These are phyloP conservation scores for Pampus argenteus DNA, from an alignment of 2,797 vertebrate species.

Conservation along the genomic window DNA sequence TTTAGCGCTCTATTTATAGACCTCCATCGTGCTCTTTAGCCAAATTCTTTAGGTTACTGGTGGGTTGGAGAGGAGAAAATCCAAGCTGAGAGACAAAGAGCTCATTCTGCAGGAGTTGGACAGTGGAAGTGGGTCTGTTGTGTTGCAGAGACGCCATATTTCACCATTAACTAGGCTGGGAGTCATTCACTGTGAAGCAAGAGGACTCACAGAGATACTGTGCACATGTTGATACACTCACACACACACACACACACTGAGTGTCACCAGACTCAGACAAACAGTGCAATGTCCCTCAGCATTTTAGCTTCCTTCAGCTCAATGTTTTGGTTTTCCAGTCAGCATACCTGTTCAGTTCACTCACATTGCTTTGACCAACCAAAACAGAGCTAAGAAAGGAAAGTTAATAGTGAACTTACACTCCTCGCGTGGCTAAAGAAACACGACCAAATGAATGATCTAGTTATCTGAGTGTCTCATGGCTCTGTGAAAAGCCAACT, in stretches of 20 bases:
- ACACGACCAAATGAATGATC: not conserved
- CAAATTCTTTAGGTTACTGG: constrained; percentile 76
- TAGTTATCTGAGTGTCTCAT: not conserved
- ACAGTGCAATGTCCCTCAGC: not conserved
- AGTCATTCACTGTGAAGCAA: constrained; percentile 43
- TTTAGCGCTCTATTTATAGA: constrained; percentile 78
- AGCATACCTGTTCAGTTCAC: too few relatives aligned
- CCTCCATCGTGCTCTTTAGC: constrained; percentile 62
- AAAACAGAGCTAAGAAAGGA: not conserved
- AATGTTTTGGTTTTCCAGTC: too few relatives aligned
- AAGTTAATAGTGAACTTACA: not conserved
- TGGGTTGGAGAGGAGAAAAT: constrained; percentile 69
- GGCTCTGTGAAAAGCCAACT: not conserved
- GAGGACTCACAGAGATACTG: constrained; percentile 23
- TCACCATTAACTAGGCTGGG: constrained; percentile 49
- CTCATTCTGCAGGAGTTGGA: constrained; percentile 73
- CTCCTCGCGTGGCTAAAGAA: not conserved
- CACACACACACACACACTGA: not conserved
- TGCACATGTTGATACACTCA: constrained; percentile 9
- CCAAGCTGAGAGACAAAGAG: constrained; percentile 69
- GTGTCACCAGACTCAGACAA: not conserved
- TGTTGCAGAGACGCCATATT: constrained; percentile 53
- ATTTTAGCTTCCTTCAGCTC: too few relatives aligned
- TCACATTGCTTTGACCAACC: too few relatives aligned
- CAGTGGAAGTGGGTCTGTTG: constrained; percentile 63